phyloP scores from a whole-genome alignment of 2,888 invertebrate species.

The Danaus chrysippus region DNA sequence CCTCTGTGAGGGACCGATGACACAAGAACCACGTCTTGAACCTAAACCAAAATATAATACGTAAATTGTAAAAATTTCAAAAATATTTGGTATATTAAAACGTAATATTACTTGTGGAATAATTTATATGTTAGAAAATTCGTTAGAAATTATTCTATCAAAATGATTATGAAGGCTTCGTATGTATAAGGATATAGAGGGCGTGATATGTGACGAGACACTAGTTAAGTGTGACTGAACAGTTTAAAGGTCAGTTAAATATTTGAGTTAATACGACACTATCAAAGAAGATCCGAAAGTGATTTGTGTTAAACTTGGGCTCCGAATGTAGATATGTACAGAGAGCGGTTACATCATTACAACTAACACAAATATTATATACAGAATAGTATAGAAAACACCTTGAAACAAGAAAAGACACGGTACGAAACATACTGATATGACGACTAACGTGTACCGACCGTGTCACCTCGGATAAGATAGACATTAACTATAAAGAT shows the following conservation, averaged over 20 bases:
- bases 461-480: too few relatives aligned
- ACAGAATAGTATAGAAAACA: neutral
- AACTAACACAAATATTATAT: neutral
- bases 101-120: slow-evolving; percentile 35
- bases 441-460: neutral
- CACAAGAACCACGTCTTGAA: neutral
- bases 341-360: neutral
- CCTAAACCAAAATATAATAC: slow-evolving; percentile 32
- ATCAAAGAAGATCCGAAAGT: neutral
- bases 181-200: slow-evolving; percentile 45
- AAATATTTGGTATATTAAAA: slow-evolving; percentile 51
- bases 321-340: slow-evolving; percentile 4
- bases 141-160: slow-evolving; percentile 9
- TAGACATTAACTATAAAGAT: slow-evolving; percentile 16
- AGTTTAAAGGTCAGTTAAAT: too few relatives aligned
- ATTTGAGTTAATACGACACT: too few relatives aligned
- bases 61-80: slow-evolving; percentile 61
- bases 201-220: slow-evolving; percentile 58
- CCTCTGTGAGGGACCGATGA: too few relatives aligned
- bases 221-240: neutral
- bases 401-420: neutral
- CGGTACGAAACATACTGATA: neutral
- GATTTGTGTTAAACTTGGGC: too few relatives aligned
- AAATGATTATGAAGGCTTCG: slow-evolving; percentile 4
- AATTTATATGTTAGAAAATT: slow-evolving; percentile 18